These are phyloP conservation scores for Cryptomyrus ogoouensis DNA, from an alignment of 2,113 vertebrate species.

Conservation along the genomic window DNA sequence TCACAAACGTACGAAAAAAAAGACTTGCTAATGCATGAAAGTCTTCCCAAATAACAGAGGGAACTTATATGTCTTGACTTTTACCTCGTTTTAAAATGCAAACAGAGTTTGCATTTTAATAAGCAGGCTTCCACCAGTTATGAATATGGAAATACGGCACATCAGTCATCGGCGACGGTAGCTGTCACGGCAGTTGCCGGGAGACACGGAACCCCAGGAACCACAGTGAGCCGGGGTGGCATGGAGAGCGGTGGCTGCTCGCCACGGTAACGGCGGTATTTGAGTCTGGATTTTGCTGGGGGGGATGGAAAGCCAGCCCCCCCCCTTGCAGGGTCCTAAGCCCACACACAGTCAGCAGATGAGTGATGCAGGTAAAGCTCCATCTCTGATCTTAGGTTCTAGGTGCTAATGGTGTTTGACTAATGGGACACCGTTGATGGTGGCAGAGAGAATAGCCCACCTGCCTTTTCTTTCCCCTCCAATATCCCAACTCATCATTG, in stretches of 20 bases:
- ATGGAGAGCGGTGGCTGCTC: background rate
- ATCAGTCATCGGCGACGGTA: constrained; percentile 16
- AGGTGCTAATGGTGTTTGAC: constrained; percentile 11
- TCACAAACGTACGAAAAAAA: background rate
- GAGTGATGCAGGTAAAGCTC: constrained; percentile 19
- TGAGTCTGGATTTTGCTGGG: background rate
- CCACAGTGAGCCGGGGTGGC: background rate
- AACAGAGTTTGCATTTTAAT: background rate
- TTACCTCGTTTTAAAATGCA: background rate
- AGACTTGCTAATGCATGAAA: background rate
- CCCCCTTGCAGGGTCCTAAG: background rate
- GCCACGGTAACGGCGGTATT: background rate
- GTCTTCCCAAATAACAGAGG: background rate
- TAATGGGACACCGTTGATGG: constrained; percentile 28
- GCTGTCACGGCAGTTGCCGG: background rate
- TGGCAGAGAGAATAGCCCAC: constrained; percentile 4
- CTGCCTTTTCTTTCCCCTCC: constrained; percentile 1
- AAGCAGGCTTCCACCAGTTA: background rate
- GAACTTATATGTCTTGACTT: background rate
- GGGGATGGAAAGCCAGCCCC: background rate
- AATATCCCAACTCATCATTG: background rate
- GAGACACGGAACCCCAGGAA: background rate
- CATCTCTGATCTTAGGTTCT: background rate
- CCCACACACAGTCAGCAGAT: constrained; percentile 19
- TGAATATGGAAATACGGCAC: constrained; percentile 22